Evolutionary conservation across 2,888 invertebrate genomes (phyloP).

Genomic region (Troglohyphantes excavatus): DNA sequence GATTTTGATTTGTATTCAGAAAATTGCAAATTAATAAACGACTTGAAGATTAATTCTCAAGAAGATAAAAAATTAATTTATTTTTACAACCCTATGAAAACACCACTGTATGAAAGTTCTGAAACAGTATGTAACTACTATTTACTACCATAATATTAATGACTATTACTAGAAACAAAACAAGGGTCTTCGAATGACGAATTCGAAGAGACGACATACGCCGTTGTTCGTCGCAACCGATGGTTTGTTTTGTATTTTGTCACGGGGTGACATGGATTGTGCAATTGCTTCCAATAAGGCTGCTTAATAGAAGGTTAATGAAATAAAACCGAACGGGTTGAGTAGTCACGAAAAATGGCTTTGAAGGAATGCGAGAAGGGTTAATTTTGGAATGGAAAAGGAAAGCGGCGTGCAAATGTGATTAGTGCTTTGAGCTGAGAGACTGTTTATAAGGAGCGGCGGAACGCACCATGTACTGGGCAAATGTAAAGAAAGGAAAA

Average conservation of each 20-base stretch:
- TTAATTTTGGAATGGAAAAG: slow-evolving; percentile 40
- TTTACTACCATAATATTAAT: no score
- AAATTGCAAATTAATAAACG: no score
- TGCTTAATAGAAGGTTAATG: slow-evolving; percentile 61
- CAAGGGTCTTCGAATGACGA: no score
- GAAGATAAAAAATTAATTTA: no score
- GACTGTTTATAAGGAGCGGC: slow-evolving; percentile 2
- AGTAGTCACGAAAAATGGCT: slow-evolving; percentile 51
- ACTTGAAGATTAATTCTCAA: no score
- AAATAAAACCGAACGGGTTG: slow-evolving; percentile 51
- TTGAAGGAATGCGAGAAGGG: slow-evolving; percentile 24
- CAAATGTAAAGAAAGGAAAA: neutral
- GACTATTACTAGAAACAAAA: no score
- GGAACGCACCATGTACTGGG: neutral
- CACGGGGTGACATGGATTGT: slow-evolving; percentile 35
- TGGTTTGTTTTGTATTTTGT: neutral
- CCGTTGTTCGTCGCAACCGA: neutral
- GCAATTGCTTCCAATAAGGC: slow-evolving; percentile 48
- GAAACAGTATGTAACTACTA: no score
- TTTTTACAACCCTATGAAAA: no score
- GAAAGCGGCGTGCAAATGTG: slow-evolving; percentile 36
- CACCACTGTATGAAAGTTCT: no score
- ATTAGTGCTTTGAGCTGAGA: slow-evolving; percentile 49
- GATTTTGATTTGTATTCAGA: no score
- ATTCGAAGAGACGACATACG: neutral